Conservation (phyloP, 1,140 invertebrate genomes). For the Drosophila littoralis region DNA sequence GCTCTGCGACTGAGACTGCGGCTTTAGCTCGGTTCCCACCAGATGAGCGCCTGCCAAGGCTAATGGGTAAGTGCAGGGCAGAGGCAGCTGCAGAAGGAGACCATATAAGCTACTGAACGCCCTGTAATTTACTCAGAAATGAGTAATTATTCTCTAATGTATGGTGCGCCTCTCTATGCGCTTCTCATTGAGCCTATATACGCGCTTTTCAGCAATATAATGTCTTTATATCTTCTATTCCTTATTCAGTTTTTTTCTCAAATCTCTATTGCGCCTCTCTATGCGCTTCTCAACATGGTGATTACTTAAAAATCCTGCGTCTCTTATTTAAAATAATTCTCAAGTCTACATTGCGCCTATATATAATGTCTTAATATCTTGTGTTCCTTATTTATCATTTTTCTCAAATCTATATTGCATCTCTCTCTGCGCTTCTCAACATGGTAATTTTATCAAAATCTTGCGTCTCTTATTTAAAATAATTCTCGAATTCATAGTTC, state of each 20-base stretch:
- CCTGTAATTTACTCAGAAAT: constrained; percentile 1
- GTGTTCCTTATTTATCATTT: no score
- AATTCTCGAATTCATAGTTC: not conserved
- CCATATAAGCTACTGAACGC: not conserved
- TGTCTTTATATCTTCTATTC: no score
- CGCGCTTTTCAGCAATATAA: no score
- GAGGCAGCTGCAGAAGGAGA: not conserved
- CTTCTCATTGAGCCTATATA: no score
- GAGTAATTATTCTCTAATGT: not conserved
- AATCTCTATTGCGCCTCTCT: constrained; percentile 11
- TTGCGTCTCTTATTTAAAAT: not conserved
- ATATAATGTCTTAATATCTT: not conserved
- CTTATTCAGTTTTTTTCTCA: no score
- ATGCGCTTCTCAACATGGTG: constrained; percentile 1
- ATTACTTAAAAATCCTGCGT: no score
- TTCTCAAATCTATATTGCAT: no score
- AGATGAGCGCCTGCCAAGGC: constrained; percentile 5
- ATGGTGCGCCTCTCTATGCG: constrained; percentile 2
- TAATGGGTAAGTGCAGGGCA: not conserved
- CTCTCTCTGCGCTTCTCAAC: no score
- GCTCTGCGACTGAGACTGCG: constrained; percentile 26
- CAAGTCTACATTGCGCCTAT: not conserved
- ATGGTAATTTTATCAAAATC: not conserved
- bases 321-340: no score
- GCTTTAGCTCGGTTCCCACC: constrained; percentile 29